These are phyloP conservation scores for Hozukius guyotensis DNA, from an alignment of 2,797 vertebrate genomes.

Conservation along the genomic window DNA sequence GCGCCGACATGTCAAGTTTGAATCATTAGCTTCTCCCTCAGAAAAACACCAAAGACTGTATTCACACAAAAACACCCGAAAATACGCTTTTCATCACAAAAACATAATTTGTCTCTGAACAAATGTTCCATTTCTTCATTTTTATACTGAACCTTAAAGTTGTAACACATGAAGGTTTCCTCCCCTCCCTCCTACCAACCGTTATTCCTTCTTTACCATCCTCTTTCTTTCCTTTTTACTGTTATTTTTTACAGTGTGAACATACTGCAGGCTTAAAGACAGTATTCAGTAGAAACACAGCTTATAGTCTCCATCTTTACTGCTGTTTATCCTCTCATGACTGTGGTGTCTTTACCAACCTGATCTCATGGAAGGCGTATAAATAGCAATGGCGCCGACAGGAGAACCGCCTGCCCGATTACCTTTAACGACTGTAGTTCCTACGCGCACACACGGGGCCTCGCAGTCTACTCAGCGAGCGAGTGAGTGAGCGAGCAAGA, in stretches of 20 bases:
- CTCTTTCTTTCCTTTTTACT: rapidly evolving
- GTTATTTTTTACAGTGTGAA: not conserved
- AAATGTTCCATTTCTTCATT: constrained; percentile 10
- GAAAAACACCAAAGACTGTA: constrained; percentile 27
- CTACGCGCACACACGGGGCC: no score
- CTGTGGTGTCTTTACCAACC: not conserved
- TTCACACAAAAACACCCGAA: constrained; percentile 49
- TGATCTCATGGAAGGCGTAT: no score
- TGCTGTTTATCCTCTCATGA: not conserved
- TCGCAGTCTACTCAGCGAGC: no score
- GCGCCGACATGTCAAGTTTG: constrained; percentile 52
- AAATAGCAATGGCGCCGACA: no score
- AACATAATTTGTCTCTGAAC: constrained; percentile 26
- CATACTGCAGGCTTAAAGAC: not conserved
- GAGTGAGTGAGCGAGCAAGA: no score
- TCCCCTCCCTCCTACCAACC: not conserved
- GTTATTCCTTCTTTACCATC: not conserved
- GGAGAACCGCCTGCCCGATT: no score
- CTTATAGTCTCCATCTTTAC: not conserved
- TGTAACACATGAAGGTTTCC: constrained; percentile 8
- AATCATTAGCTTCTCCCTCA: constrained; percentile 48
- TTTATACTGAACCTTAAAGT: constrained; percentile 3
- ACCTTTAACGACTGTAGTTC: no score
- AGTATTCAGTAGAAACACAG: not conserved
- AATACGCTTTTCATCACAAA: constrained; percentile 41